These are phyloP conservation scores for Himalopsyche tibetana DNA, from an alignment of 2,888 invertebrate genomes.

Conservation along the genomic window DNA sequence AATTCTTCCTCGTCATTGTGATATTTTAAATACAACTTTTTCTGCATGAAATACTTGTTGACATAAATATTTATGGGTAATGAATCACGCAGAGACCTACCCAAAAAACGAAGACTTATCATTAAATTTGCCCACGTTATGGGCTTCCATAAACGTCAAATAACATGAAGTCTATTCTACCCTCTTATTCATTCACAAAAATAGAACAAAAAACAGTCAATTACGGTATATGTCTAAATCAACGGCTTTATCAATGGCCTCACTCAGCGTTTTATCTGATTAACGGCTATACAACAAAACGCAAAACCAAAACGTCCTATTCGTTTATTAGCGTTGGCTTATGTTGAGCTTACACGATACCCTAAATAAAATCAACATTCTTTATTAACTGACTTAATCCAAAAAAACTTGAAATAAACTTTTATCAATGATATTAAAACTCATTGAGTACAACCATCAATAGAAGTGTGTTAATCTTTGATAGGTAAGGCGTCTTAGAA, in stretches of 20 bases:
- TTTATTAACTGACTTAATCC: too few species aligned
- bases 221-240: slow-evolving; percentile 41
- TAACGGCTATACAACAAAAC: slow-evolving; percentile 26
- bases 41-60: too few species aligned
- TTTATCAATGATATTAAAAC: too few species aligned
- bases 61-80: too few species aligned
- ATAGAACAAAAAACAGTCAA: slow-evolving; percentile 11
- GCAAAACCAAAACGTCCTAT: slow-evolving; percentile 17
- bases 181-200: slow-evolving; percentile 22
- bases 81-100: too few species aligned
- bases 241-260: slow-evolving; percentile 34
- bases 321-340: slow-evolving; percentile 30
- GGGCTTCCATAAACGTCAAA: slow-evolving; percentile 12
- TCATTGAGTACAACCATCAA: too few species aligned
- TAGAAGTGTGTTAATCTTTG: too few species aligned
- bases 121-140: background rate
- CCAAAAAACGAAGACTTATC: background rate
- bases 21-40: too few species aligned
- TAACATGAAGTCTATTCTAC: slow-evolving; percentile 32
- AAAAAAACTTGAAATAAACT: too few species aligned
- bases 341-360: background rate
- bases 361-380: background rate
- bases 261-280: slow-evolving; percentile 36
- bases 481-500: too few species aligned
- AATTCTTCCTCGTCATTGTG: too few species aligned